phyloP scores from a whole-genome alignment of 2,888 invertebrate species.

The Calameuta pallipes region DNA sequence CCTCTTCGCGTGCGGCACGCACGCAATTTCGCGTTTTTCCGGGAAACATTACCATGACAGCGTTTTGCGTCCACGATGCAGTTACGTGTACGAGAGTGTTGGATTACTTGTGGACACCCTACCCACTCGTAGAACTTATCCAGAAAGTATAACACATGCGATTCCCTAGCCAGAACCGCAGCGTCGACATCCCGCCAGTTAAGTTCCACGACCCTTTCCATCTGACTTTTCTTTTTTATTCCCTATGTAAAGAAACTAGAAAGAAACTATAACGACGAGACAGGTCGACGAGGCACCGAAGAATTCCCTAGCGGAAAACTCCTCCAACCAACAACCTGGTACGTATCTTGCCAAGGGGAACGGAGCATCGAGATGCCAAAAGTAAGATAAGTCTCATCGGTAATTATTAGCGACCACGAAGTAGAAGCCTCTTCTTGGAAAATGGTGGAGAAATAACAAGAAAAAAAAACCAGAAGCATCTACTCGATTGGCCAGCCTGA shows the following conservation, averaged over 20 bases:
- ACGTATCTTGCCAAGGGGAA: background rate
- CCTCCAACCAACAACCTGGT: too few species aligned
- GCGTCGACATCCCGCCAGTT: background rate
- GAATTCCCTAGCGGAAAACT: background rate
- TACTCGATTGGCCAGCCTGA: background rate
- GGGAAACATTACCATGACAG: constrained; percentile 38
- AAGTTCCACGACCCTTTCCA: background rate
- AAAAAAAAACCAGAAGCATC: background rate
- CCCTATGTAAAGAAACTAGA: background rate
- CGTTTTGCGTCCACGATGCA: constrained; percentile 26
- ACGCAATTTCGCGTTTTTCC: constrained; percentile 34
- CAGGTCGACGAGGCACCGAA: background rate
- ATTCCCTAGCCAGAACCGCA: constrained; percentile 22
- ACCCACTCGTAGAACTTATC: constrained; percentile 19
- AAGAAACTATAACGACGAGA: background rate
- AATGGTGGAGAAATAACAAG: background rate
- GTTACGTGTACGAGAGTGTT: constrained; percentile 31
- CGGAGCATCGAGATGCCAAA: background rate
- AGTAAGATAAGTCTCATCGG: background rate
- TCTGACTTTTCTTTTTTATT: background rate
- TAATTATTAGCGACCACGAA: background rate
- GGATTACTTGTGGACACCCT: constrained; percentile 17
- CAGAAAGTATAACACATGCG: constrained; percentile 24
- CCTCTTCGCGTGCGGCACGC: constrained; percentile 34
- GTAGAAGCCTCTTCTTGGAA: background rate